Base-by-base conservation (phyloP, 2,797 vertebrate species). In the Cyclopterus lumpus region DNA sequence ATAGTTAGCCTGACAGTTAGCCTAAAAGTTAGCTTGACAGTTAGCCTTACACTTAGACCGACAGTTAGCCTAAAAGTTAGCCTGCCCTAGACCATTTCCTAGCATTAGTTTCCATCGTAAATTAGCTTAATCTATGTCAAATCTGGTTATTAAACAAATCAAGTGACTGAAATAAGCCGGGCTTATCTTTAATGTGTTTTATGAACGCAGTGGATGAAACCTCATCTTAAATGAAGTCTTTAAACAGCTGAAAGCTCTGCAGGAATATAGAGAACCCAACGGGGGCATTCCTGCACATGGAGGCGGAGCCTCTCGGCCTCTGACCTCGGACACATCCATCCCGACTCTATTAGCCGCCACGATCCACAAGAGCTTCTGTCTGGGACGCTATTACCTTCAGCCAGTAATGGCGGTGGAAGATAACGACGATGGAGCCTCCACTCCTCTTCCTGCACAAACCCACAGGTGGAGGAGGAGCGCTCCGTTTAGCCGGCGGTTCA, bases 291-390 rank as follows among this genome's bases (percentile, higher is more conserved):
- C 26, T 6, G 5, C 36, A 5, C n/a, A n/a, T n/a, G n/a, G n/a
- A n/a, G n/a, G n/a, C 67, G 66, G 51, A 68, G 15, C n/a, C 32
- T 26, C 42, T 74, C 71, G 12, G 68, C 68, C 74, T 86, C 78
- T 73, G 74, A 83, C 84, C 77, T 61, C 8, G 8, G 69, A 58
- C 84, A 40, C 79, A 82, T 85, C 75, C 70, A 82, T 81, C 75
- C 76, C 3, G 18, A 55, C 79, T 80, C 81, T 51, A 75, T 79
- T 86, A 81, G 75, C 73, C 16, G 34, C 61, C 44, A 58, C 86
- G 81, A 72, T 81, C 83, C 70, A 81, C 77, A 81, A 86, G 75
- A 86, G 81, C 85, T 73, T 78, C 86, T 76, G 80, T 88, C 85
- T 81, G 81, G 81, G 73, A 84, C 48, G 3, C 78, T 78, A 81